Percentiles rank a stretch among this genome's conserved stretches.
These are phyloP conservation scores for Corythornis vintsioides DNA, from an alignment of 2,113 vertebrate genomes.

Conservation along the genomic window DNA sequence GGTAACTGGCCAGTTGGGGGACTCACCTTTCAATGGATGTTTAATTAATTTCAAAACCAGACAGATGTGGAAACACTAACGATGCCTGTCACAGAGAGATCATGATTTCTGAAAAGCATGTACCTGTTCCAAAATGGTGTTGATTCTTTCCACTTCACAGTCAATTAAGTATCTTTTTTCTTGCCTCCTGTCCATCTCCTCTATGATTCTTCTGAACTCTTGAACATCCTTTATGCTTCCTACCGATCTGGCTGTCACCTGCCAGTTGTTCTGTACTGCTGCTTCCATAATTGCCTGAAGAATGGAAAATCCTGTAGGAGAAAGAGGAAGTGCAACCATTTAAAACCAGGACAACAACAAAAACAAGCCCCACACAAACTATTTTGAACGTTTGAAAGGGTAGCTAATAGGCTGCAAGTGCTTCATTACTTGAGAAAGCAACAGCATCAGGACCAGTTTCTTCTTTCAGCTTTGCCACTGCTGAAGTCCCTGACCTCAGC, in stretches of 20 bases:
- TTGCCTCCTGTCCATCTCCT: slow-evolving; percentile 98
- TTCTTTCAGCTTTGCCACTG: neutral
- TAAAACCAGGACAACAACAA: slow-evolving; percentile 14
- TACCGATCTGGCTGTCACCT: slow-evolving; percentile 97
- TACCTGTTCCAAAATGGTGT: slow-evolving; percentile 98
- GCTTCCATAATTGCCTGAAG: slow-evolving; percentile 99
- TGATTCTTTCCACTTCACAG: slow-evolving; percentile 95
- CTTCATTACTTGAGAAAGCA: neutral
- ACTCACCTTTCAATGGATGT: neutral
- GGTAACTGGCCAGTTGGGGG: neutral
- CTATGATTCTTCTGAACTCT: slow-evolving; percentile 95
- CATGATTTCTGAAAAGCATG: neutral
- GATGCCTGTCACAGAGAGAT: neutral
- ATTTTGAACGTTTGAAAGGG: neutral
- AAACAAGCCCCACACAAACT: neutral
- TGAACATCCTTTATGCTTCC: slow-evolving; percentile 92
- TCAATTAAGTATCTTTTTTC: slow-evolving; percentile 97
- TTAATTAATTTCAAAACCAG: neutral
- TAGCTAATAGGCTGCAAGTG: neutral
- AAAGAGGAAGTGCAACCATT: slow-evolving; percentile 43
- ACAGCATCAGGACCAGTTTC: neutral
- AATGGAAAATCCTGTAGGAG: slow-evolving; percentile 91
- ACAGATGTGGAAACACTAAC: neutral
- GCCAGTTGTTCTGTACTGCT: slow-evolving; percentile 98
- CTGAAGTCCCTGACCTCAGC: slow-evolving; percentile 32